Evolutionary conservation across 2,888 invertebrate genomes (phyloP).

Genomic region (Drosophila yooni): DNA sequence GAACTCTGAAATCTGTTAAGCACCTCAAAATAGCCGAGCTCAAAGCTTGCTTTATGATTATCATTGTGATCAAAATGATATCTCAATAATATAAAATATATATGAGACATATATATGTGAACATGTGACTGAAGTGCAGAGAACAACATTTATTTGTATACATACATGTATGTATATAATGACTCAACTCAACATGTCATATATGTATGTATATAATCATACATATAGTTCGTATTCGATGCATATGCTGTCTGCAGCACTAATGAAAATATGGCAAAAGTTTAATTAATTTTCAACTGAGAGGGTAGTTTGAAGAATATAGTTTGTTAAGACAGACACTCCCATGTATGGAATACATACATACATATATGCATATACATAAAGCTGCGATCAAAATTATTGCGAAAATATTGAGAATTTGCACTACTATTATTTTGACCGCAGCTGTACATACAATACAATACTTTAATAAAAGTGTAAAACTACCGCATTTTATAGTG

Average conservation of each 20-base stretch:
- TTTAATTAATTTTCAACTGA: not conserved
- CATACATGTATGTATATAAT: not conserved
- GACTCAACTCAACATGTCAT: not conserved
- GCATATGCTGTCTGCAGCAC: not conserved
- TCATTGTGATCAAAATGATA: not conserved
- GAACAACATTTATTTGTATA: not conserved
- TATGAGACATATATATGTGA: not conserved
- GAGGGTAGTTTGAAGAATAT: not conserved
- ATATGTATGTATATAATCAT: not conserved
- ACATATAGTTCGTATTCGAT: not conserved
- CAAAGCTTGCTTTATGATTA: not conserved
- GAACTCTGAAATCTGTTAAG: too few relatives aligned
- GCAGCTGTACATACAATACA: not conserved
- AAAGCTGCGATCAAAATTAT: not conserved
- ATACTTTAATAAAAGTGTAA: not conserved
- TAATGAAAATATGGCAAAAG: not conserved
- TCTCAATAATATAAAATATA: not conserved
- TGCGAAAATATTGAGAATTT: not conserved
- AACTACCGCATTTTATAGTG: not conserved
- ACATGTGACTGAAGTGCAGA: not conserved
- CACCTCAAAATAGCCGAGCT: not conserved
- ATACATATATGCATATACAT: rapidly evolving
- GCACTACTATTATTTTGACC: not conserved
- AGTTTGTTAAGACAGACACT: not conserved
- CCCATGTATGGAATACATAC: not conserved